Evolutionary conservation across 2,113 vertebrate species (phyloP).

Genomic region (Neodontobutis hainanensis): DNA sequence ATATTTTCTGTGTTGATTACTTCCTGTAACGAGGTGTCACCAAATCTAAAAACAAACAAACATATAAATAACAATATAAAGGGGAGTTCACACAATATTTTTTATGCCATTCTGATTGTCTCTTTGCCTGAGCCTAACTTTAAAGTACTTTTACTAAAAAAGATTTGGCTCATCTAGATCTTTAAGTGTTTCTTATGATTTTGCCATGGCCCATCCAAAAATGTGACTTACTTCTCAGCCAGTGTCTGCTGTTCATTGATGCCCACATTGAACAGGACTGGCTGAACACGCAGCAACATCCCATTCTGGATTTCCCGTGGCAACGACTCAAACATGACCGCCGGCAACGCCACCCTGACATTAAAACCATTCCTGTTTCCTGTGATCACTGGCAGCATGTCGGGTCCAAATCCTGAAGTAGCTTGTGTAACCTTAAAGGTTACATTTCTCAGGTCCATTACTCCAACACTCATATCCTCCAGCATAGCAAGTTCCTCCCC

Average conservation of each 20-base stretch:
- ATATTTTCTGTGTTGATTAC: slow-evolving; percentile 94
- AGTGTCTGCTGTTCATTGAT: slow-evolving; percentile 99
- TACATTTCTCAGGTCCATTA: slow-evolving; percentile 96
- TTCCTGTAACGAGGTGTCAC: slow-evolving; percentile 95
- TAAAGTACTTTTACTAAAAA: not conserved
- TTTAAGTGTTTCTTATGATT: no score
- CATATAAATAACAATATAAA: not conserved
- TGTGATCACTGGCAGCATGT: slow-evolving; percentile 97
- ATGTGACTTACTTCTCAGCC: slow-evolving; percentile 89
- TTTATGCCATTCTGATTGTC: no score
- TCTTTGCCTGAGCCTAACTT: not conserved
- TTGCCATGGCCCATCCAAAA: no score
- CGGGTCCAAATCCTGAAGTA: slow-evolving; percentile 83
- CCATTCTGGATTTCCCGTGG: slow-evolving; percentile 97
- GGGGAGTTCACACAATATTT: no score
- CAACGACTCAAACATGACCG: slow-evolving; percentile 89
- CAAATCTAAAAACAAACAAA: slow-evolving; percentile 83
- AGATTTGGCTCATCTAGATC: not conserved
- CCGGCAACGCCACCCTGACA: slow-evolving; percentile 91
- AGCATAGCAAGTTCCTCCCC: slow-evolving; percentile 97
- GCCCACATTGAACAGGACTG: slow-evolving; percentile 95
- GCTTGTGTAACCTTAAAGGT: slow-evolving; percentile 99
- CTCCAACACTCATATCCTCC: slow-evolving; percentile 97
- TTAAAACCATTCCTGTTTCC: slow-evolving; percentile 97
- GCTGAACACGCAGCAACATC: slow-evolving; percentile 97